Evolutionary conservation across 2,797 vertebrate species (phyloP).

Genomic region (Neomorphus geoffroyi): DNA sequence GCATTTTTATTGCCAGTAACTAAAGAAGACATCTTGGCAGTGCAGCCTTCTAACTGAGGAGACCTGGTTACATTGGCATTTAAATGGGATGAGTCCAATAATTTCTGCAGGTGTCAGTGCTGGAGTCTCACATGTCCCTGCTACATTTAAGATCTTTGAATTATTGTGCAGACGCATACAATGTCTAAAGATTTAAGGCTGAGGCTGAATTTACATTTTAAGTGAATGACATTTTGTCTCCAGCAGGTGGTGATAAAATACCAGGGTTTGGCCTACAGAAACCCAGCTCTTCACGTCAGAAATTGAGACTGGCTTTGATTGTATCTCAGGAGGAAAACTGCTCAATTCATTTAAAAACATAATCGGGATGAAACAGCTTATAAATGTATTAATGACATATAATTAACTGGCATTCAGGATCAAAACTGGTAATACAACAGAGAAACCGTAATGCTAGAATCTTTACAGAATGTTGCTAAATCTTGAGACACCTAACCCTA

Average conservation of each 20-base stretch:
- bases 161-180: background rate
- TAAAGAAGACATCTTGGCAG: background rate
- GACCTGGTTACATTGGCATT: background rate
- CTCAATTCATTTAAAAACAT: background rate
- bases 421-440: background rate
- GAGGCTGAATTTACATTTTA: background rate
- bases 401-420: background rate
- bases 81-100: background rate
- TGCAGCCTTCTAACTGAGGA: background rate
- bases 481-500: background rate
- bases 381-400: background rate
- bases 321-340: background rate
- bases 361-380: background rate
- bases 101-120: background rate
- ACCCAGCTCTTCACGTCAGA: fast-evolving
- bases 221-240: background rate
- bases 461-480: background rate
- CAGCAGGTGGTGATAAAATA: conserved; percentile 64
- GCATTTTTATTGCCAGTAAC: background rate
- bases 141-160: background rate
- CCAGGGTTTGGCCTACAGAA: background rate
- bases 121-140: background rate
- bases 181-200: background rate
- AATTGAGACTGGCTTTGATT: background rate
- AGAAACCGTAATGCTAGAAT: background rate